phyloP scores from a whole-genome alignment of 2,888 invertebrate genomes.

The Tipula lateralis region DNA sequence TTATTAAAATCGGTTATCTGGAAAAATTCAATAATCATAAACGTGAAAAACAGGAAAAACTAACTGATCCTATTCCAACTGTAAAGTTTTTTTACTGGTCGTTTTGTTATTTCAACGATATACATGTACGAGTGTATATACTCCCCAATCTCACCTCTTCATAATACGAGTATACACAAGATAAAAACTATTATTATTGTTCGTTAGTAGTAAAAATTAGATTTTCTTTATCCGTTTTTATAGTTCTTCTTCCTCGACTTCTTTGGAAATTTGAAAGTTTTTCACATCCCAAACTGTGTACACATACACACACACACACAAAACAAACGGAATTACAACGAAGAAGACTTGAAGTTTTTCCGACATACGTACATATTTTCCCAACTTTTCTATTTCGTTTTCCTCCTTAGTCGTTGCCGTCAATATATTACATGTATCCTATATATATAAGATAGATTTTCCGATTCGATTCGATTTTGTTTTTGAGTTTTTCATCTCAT shows the following conservation, averaged over 20 bases:
- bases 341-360: background rate
- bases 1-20: background rate
- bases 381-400: background rate
- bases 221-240: background rate
- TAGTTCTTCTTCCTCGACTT: background rate
- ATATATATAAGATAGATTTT: background rate
- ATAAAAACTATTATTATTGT: background rate
- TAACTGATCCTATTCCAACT: background rate
- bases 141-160: background rate
- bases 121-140: too few species aligned
- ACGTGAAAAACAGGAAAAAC: background rate
- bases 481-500: background rate
- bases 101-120: background rate
- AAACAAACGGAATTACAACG: background rate
- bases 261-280: background rate
- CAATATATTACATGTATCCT: background rate
- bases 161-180: too few species aligned
- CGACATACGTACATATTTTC: background rate
- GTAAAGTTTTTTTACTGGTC: background rate
- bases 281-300: background rate
- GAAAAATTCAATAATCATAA: slow-evolving; percentile 1
- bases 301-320: background rate
- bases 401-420: background rate
- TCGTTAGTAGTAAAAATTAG: background rate
- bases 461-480: background rate